Base-by-base conservation (phyloP, 2,797 vertebrate species). In the Dicrostonyx torquatus region DNA sequence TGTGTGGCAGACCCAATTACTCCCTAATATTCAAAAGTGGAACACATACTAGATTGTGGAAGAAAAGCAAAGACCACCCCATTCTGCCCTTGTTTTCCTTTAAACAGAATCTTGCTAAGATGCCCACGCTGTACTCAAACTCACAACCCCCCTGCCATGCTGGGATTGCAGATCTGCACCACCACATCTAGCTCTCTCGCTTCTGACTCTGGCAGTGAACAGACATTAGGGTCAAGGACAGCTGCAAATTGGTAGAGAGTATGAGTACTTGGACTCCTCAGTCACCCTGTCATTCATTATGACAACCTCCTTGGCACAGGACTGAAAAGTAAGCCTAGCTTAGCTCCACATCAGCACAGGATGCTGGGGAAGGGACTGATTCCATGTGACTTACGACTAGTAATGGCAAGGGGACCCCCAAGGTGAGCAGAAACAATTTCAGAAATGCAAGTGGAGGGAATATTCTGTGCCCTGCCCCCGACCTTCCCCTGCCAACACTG, bases 1-100 rank as follows among this genome's bases (percentile, higher is more conserved):
- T 1, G 2, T 2, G 0, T 0, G 0, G 55, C 29, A 37, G 1
- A 11, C 0, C 4, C 14, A 18, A 40, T 7, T 8, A 9, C 45
- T 29, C 9, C 48, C 72, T 10, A 24, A 8, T 55, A 89, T 64
- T 72, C 29, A 58, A 15, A 45, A 31, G 72, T n/a, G 48, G 53
- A 37, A 29, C 24, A 76, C 77, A 76, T 78, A 77, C 7, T 40
- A 70, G 29, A 6, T 45, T 5, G 3, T 0, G 55, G n/a, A 31
- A 40, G 72, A 64, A 34, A 10, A 6, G 34, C 10, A 14, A 20
- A 24, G 60, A 14, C 43, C 0, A 1, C 26, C 5, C 48, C 4
- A 13, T 79, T 29, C 15, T 22, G 58, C 34, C 50, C 22, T 22
- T 13, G 53, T 1, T 43, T 62, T 48, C 20, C 26, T 50, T 48